Base-by-base conservation (phyloP, 2,888 invertebrate genomes). In the Endotricha flammealis region DNA sequence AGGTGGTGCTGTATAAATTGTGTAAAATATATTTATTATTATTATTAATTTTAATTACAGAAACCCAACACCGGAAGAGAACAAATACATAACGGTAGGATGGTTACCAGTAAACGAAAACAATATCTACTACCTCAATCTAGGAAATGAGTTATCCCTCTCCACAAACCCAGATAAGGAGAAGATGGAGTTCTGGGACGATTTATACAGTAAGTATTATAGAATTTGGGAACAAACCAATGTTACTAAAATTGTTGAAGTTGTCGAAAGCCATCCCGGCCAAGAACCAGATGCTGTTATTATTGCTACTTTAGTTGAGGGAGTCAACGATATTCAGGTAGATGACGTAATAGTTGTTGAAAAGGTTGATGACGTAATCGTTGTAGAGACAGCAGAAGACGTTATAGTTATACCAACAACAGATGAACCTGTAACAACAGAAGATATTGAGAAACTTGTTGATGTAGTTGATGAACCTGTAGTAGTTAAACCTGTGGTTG, bases 61-160 rank as follows among this genome's bases (percentile, higher is more conserved):
- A 3, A 86, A 86, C 50, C 86, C 86, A 1, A 86, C 86, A 0
- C 83, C 85, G 0, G 83, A 83, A 1, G 72, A 79, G 12, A 82
- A 75, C 57, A 70, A 78, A 42, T 74, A 69, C 54, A 46, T 86
- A 2, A 72, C 72, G 0, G 69, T 82, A 0, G 74, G 72, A 8
- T 86, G 86, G 86, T 53, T 62, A 6, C 83, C 86, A 0, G 77
- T 77, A 4, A 73, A 72, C 8, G 75, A 73, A 41, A 81, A 85
- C 46, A 75, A 70, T 31, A 39, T 70, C 0, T 69, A 77, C 46
- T 85, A 71, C 44, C 48, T 86, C 0, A 73, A 74, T 29, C 35
- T 85, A 1, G 62, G 68, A 22, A 42, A 62, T 13, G 83, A 86
- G 36, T 53, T 86, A 0, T 63, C 76, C 1, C 29, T 85, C 0